Conservation (phyloP, 1,140 invertebrate species). For the Lethrus apterus region DNA sequence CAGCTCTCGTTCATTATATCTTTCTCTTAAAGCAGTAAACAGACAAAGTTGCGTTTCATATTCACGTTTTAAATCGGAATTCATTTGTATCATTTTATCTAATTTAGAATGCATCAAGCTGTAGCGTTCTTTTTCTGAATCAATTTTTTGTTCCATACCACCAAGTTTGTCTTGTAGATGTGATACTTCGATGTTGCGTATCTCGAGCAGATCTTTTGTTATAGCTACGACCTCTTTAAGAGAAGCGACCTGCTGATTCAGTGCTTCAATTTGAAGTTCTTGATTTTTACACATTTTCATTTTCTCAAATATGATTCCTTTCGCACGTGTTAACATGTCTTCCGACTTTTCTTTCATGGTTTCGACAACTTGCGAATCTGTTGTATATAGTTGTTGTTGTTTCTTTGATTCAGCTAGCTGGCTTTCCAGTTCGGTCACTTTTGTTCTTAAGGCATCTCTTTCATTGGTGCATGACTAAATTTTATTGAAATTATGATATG, state of each 20-base stretch:
- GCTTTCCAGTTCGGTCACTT: conserved; percentile 27
- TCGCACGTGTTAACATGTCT: conserved; percentile 51
- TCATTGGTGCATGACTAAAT: conserved; percentile 23
- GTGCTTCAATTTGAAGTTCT: conserved; percentile 62
- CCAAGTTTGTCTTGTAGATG: conserved; percentile 64
- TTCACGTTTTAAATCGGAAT: conserved; percentile 64
- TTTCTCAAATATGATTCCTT: conserved; percentile 59
- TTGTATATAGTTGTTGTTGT: conserved; percentile 27
- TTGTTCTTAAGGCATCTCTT: conserved; percentile 27
- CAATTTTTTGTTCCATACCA: conserved; percentile 60
- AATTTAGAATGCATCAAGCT: conserved; percentile 59
- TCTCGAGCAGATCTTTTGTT: conserved; percentile 28
- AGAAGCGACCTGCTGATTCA: conserved; percentile 61
- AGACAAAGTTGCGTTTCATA: conserved; percentile 65
- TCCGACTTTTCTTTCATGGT: conserved; percentile 43
- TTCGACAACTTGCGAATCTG: conserved; percentile 24
- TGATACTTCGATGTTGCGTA: conserved; percentile 67
- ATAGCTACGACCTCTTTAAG: conserved; percentile 63
- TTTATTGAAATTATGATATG: background rate
- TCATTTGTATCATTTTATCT: conserved; percentile 57
- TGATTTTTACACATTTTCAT: conserved; percentile 65
- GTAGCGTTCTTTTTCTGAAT: conserved; percentile 60
- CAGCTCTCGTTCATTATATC: conserved; percentile 35
- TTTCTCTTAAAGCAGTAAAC: conserved; percentile 47
- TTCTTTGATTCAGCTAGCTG: conserved; percentile 30